phyloP scores from a whole-genome alignment of 2,888 invertebrate species.

The Sisyra nigra region DNA sequence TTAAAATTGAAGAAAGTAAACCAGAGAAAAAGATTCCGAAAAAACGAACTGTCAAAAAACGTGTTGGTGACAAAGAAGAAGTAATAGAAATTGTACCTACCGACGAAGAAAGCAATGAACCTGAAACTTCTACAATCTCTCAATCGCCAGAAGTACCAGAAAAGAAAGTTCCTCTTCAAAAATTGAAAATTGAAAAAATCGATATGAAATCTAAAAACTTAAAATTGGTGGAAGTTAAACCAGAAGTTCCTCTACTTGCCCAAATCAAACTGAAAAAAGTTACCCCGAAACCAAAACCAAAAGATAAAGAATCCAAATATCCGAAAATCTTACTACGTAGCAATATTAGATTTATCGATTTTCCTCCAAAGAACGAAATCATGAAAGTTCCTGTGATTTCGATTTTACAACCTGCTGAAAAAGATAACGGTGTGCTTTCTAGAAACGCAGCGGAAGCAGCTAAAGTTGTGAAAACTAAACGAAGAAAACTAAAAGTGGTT shows the following conservation, averaged over 20 bases:
- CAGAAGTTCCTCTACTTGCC: constrained; percentile 42
- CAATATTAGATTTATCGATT: constrained; percentile 39
- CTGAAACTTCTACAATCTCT: no score
- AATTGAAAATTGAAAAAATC: constrained; percentile 20
- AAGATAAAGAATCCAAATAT: constrained; percentile 22
- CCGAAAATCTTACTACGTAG: constrained; percentile 57
- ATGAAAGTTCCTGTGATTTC: constrained; percentile 22
- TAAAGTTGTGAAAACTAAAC: constrained; percentile 22
- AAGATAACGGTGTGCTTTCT: constrained; percentile 28
- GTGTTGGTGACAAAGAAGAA: constrained; percentile 7
- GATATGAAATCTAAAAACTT: constrained; percentile 41
- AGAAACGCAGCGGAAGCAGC: constrained; percentile 31
- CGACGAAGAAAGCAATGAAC: constrained; percentile 13
- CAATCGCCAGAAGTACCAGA: no score
- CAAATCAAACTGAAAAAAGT: constrained; percentile 44
- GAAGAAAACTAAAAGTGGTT: constrained; percentile 23
- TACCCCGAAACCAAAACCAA: constrained; percentile 20
- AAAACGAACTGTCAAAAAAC: constrained; percentile 19
- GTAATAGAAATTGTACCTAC: constrained; percentile 13
- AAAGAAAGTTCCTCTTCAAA: not conserved
- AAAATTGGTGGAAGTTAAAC: constrained; percentile 34
- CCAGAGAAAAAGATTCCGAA: constrained; percentile 19
- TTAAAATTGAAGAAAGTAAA: constrained; percentile 23
- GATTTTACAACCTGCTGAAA: constrained; percentile 21
- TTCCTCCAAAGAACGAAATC: constrained; percentile 23